Percentiles rank a stretch among this genome's conserved stretches.
These are phyloP conservation scores for Venturia canescens DNA, from an alignment of 1,140 invertebrate species.

Conservation along the genomic window DNA sequence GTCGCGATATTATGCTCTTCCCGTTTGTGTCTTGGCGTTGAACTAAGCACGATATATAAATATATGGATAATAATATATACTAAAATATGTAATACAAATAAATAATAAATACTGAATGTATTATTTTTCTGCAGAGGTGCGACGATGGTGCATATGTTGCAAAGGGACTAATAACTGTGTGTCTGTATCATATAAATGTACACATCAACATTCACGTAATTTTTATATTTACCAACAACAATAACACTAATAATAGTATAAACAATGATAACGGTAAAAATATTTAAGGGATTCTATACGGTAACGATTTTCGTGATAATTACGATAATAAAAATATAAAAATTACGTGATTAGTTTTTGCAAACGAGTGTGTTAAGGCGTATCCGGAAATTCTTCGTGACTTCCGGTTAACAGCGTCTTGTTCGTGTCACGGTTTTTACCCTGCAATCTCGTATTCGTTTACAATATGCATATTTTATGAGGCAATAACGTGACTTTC, in stretches of 20 bases:
- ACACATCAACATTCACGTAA: background rate
- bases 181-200: conserved; percentile 38
- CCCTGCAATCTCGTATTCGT: background rate
- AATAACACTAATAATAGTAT: background rate
- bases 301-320: background rate
- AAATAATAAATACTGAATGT: conserved; percentile 33
- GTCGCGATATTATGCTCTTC: conserved; percentile 57
- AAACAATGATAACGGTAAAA: no score
- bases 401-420: background rate
- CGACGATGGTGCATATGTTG: background rate
- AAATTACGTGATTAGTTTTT: conserved; percentile 25
- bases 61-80: conserved; percentile 46
- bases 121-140: conserved; percentile 52
- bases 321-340: background rate
- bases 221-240: background rate
- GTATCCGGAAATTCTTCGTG: background rate
- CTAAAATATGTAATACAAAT: conserved; percentile 41
- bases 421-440: conserved; percentile 10
- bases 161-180: conserved; percentile 28
- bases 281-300: background rate
- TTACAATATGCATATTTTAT: conserved; percentile 53
- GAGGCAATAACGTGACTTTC: conserved; percentile 36
- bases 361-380: background rate
- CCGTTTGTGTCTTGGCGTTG: conserved; percentile 63
- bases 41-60: conserved; percentile 58